These are phyloP conservation scores for Drosophila suzukii DNA, from an alignment of 1,140 invertebrate species.

Conservation along the genomic window DNA sequence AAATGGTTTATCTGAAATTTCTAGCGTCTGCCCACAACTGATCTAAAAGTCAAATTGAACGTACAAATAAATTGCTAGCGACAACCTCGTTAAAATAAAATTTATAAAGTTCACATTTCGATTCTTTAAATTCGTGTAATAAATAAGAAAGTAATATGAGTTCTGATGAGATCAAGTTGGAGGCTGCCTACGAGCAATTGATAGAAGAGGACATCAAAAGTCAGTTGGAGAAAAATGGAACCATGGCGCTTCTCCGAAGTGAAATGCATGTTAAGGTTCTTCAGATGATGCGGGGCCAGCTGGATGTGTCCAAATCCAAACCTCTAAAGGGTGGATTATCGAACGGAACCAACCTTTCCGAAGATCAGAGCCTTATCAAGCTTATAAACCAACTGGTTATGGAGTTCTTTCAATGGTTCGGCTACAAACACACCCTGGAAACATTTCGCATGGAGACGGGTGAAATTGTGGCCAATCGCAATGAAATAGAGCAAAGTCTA, in stretches of 20 bases:
- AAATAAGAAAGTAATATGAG: constrained; percentile 26
- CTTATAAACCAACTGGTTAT: constrained; percentile 62
- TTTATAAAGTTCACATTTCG: constrained; percentile 14
- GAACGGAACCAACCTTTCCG: background rate
- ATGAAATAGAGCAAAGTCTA: constrained; percentile 22
- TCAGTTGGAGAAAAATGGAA: constrained; percentile 51
- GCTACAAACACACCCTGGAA: constrained; percentile 65
- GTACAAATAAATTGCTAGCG: background rate
- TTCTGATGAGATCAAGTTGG: constrained; percentile 8
- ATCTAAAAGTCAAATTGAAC: constrained; percentile 16
- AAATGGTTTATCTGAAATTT: background rate
- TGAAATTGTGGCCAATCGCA: constrained; percentile 15
- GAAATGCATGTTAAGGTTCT: constrained; percentile 57
- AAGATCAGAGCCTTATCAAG: constrained; percentile 14
- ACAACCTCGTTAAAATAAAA: constrained; percentile 5
- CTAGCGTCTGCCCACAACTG: background rate
- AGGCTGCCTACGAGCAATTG: constrained; percentile 18
- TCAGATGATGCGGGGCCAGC: constrained; percentile 35
- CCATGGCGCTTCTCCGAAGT: constrained; percentile 41
- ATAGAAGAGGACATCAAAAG: constrained; percentile 45
- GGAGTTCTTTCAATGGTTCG: constrained; percentile 69
- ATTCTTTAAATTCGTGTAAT: constrained; percentile 13
- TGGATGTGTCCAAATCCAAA: constrained; percentile 3
- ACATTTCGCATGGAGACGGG: constrained; percentile 65
- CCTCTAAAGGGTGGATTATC: constrained; percentile 20